Percentiles rank a stretch among this genome's conserved stretches.
These are phyloP conservation scores for Phoxinus phoxinus DNA, from an alignment of 2,113 vertebrate genomes.

Conservation along the genomic window DNA sequence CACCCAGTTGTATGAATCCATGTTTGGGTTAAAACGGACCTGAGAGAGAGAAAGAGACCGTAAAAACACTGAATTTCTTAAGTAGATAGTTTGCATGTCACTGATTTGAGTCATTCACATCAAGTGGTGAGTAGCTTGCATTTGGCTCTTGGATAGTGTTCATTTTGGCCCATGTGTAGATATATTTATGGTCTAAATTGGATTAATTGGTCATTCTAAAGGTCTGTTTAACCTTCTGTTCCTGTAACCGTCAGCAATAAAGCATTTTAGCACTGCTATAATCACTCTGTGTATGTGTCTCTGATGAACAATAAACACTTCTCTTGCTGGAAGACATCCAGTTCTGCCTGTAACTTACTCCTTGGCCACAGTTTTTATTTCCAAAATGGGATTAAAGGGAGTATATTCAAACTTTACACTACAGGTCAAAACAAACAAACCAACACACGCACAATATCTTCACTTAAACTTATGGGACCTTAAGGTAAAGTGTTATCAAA, in stretches of 20 bases:
- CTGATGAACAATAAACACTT: conserved; percentile 24
- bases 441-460: no score
- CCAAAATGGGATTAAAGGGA: not conserved
- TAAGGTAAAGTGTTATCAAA: no score
- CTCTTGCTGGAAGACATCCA: not conserved
- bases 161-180: not conserved
- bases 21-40: conserved; percentile 93
- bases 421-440: not conserved
- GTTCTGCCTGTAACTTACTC: not conserved
- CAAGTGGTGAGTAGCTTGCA: not conserved
- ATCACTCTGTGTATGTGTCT: not conserved
- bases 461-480: no score
- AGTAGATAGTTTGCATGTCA: not conserved
- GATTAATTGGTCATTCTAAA: conserved; percentile 17
- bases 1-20: conserved; percentile 86
- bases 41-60: conserved; percentile 61
- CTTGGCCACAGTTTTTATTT: not conserved
- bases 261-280: conserved; percentile 8
- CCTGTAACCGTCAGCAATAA: not conserved
- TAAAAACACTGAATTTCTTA: not conserved
- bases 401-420: not conserved
- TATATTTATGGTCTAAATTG: not conserved
- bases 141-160: not conserved
- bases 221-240: conserved; percentile 13
- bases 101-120: not conserved